Evolutionary conservation across 2,888 invertebrate species (phyloP), one percentile per base, ranked within the genome.

Genomic region (Pemphredon lugubris): DNA sequence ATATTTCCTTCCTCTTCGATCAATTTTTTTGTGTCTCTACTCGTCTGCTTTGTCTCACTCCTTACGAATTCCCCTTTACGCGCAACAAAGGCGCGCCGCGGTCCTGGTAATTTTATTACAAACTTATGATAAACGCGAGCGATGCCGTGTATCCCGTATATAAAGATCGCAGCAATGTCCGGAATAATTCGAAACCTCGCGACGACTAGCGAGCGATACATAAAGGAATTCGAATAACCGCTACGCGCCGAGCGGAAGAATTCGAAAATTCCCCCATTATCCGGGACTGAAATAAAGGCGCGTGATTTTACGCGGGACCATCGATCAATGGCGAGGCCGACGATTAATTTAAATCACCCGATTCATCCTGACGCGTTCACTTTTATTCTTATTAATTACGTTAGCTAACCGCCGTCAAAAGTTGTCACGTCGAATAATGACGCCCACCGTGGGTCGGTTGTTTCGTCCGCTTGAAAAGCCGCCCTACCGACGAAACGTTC

Each of bases 301-400:
- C n/a, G 18, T 55, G 47, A 64, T 65, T 65, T 57, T 13, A 30
- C 14, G 39, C 13, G 5, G 18, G 23, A 11, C 39, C 14, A 64
- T 69, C 45, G 23, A 65, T 58, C 68, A 65, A 47, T 39, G 48
- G 13, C 44, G 11, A 14, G 9, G 13, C 13, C 34, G 14, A 30
- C 48, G 39, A 75, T 75, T 65, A 75, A 71, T 75, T 75, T 65
- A 50, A 18, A 23, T 20, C 50, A 18, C 59, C 53, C 57, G 54
- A 63, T 58, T 63, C 40, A 55, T 42, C 55, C 34, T 26, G 54
- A 55, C 74, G 53, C 54, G 60, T 61, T 58, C 55, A 61, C 47
- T 44, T 57, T 69, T 61, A 58, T 60, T 75, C 59, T 65, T 71
- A 71, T 75, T 75, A 75, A 75, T 75, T 75, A 61, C 59, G 48